A percentile compares a stretch with the other conserved stretches of the same genome.
These are phyloP conservation scores for Orientallactaga bullata DNA, from an alignment of 2,113 vertebrate species.

Conservation along the genomic window DNA sequence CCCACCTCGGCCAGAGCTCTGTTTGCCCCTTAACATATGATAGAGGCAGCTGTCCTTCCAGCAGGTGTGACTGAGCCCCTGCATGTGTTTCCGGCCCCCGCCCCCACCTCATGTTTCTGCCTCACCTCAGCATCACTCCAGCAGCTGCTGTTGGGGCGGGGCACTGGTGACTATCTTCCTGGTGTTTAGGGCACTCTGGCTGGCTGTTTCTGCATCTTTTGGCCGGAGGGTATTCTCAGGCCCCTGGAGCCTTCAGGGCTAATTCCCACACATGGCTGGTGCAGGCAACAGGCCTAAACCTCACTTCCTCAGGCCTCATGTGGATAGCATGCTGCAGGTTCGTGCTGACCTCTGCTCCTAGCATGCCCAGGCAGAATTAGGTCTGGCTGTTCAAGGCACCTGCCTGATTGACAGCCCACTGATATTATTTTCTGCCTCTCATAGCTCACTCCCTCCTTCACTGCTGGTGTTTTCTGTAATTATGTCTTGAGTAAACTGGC, in stretches of 20 bases:
- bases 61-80: background rate
- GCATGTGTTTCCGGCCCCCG: fast-evolving
- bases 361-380: background rate
- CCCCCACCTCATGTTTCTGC: background rate
- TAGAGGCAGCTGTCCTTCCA: too few relatives aligned
- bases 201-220: background rate
- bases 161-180: background rate
- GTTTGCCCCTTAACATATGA: too few relatives aligned
- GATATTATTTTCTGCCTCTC: background rate
- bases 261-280: background rate
- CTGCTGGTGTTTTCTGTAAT: background rate
- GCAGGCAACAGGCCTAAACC: background rate
- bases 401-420: background rate
- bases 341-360: fast-evolving
- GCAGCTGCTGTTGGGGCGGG: background rate
- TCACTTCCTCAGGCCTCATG: background rate
- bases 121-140: fast-evolving
- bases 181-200: background rate
- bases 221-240: background rate
- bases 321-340: fast-evolving
- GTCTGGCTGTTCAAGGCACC: too few relatives aligned
- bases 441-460: background rate
- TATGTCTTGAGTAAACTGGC: background rate
- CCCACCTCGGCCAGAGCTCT: too few relatives aligned
- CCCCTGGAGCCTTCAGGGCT: background rate